These are phyloP conservation scores for Blennius ocellaris DNA, from an alignment of 2,113 vertebrate species.

Conservation along the genomic window DNA sequence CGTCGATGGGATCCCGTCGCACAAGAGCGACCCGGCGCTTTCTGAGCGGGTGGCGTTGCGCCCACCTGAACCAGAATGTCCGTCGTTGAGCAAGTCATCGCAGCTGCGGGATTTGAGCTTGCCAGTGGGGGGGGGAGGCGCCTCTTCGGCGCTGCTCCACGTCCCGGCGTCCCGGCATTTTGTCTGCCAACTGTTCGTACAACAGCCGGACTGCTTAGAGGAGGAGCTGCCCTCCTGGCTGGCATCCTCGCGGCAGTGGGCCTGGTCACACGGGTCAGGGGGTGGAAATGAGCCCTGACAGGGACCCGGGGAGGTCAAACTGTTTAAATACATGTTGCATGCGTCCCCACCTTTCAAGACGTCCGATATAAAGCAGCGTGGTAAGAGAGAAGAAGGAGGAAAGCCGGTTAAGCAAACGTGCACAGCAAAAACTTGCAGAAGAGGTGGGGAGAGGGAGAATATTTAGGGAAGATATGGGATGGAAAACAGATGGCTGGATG, in stretches of 20 bases:
- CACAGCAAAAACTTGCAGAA: conserved; percentile 62
- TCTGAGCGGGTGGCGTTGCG: conserved; percentile 87
- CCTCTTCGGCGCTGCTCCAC: conserved; percentile 92
- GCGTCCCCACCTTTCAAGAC: conserved; percentile 92
- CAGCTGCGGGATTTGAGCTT: conserved; percentile 93
- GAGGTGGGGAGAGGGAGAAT: conserved; percentile 30
- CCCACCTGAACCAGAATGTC: conserved; percentile 75
- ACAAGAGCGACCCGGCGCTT: conserved; percentile 89
- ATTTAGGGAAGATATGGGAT: neutral
- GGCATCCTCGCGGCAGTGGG: conserved; percentile 81
- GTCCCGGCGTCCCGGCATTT: conserved; percentile 87
- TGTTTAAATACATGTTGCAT: conserved; percentile 89
- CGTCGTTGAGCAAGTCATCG: conserved; percentile 88
- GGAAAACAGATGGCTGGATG: conserved; percentile 16
- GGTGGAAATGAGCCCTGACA: conserved; percentile 83
- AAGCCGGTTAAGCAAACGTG: conserved; percentile 88
- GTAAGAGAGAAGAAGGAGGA: conserved; percentile 91
- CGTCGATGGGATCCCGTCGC: conserved; percentile 84
- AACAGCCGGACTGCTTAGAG: conserved; percentile 86
- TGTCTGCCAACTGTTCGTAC: conserved; percentile 91
- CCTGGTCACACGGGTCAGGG: conserved; percentile 83
- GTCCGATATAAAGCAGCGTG: conserved; percentile 92
- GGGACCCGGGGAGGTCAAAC: conserved; percentile 88
- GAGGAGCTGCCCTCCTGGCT: conserved; percentile 84
- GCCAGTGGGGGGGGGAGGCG: conserved; percentile 71